Evolutionary conservation across 2,113 vertebrate species (phyloP).

Genomic region (Cardinalis cardinalis): DNA sequence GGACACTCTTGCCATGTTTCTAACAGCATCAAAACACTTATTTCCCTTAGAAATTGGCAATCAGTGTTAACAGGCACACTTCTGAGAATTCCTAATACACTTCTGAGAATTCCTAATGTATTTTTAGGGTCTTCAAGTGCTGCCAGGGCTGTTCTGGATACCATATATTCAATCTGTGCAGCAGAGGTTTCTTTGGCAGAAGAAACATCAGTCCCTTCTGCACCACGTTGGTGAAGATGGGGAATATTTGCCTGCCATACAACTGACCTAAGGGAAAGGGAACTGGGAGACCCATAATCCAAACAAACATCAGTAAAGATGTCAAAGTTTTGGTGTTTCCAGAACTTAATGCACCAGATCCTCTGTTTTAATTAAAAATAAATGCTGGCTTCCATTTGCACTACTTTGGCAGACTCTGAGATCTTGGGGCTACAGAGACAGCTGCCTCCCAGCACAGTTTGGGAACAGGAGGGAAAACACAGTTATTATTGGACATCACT

Average conservation of each 20-base stretch:
- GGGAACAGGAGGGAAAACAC: neutral
- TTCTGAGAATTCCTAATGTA: neutral
- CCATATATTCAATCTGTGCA: neutral
- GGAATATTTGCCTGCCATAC: neutral
- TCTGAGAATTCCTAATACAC: neutral
- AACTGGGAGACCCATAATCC: neutral
- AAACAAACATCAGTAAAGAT: neutral
- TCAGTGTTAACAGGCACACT: neutral
- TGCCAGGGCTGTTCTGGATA: neutral
- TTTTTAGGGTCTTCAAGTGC: neutral
- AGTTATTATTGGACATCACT: neutral
- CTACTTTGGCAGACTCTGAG: neutral
- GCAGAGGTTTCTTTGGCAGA: neutral
- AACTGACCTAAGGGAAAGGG: neutral
- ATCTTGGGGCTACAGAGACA: neutral
- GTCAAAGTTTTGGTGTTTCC: neutral
- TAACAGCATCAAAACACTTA: neutral
- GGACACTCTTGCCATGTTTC: neutral
- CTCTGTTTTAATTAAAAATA: neutral
- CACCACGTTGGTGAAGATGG: neutral
- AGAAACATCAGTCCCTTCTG: neutral
- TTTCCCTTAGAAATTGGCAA: neutral
- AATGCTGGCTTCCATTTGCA: neutral
- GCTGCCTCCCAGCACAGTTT: neutral
- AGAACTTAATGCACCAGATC: neutral